Conservation (phyloP, 1,140 invertebrate species). For the Ceratosolen solmsi region DNA sequence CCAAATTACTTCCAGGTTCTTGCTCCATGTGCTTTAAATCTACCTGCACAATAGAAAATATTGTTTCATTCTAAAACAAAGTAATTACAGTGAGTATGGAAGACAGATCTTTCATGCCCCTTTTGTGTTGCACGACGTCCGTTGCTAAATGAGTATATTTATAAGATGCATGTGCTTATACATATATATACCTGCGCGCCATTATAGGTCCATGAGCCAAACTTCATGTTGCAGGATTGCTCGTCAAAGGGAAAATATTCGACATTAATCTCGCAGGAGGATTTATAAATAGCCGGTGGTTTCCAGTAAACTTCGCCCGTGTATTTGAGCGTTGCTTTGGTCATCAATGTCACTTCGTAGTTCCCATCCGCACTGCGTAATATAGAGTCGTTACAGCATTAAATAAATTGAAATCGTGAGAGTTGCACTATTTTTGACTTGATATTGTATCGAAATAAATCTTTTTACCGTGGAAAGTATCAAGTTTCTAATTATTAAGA, state of each 20-base stretch:
- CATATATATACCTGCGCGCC: constrained; percentile 81
- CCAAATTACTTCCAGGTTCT: constrained; percentile 86
- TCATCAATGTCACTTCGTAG: constrained; percentile 98
- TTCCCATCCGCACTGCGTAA: constrained; percentile 92
- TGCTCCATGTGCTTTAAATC: constrained; percentile 94
- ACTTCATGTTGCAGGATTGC: constrained; percentile 95
- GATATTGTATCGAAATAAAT: too few species aligned
- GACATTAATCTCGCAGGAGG: constrained; percentile 95
- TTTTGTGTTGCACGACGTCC: neutral
- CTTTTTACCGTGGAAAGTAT: too few species aligned
- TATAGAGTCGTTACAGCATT: neutral
- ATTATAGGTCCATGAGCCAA: constrained; percentile 97
- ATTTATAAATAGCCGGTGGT: constrained; percentile 99
- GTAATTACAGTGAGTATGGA: neutral
- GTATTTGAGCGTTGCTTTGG: constrained; percentile 92
- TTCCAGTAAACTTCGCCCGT: constrained; percentile 96
- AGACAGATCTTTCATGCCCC: neutral
- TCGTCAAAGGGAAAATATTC: constrained; percentile 97
- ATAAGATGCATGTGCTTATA: neutral
- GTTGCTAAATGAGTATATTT: too few species aligned
- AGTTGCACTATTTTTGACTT: too few species aligned
- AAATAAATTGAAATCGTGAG: neutral
- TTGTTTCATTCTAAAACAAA: neutral
- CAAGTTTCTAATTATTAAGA: too few species aligned
- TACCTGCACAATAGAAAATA: constrained; percentile 78